Conservation (phyloP, 2,113 vertebrate genomes). For the Chamaea fasciata region DNA sequence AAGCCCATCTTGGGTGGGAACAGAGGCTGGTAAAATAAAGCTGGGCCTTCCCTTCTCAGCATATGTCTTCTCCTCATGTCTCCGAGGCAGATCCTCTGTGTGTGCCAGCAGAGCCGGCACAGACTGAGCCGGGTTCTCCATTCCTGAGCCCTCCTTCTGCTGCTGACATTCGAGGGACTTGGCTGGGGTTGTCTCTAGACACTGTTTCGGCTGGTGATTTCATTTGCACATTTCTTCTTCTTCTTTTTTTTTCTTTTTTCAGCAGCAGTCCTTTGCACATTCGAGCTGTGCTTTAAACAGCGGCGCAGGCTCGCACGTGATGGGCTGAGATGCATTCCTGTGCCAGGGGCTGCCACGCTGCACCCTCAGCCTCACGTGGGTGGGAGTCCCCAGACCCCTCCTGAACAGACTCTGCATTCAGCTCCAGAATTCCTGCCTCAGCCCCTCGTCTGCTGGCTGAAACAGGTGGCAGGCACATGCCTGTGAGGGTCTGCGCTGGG, state of each 20-base stretch:
- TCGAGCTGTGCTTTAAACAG: background rate
- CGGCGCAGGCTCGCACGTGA: background rate
- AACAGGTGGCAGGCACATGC: conserved; percentile 52
- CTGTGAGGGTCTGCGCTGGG: background rate
- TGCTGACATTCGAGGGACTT: conserved; percentile 30
- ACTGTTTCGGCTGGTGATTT: conserved; percentile 6
- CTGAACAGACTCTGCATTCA: conserved; percentile 30
- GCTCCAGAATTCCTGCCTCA: conserved; percentile 15
- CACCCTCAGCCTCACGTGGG: background rate
- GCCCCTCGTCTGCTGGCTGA: background rate
- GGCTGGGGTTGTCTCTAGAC: conserved; percentile 22
- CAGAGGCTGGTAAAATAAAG: conserved; percentile 55
- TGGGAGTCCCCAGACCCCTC: background rate
- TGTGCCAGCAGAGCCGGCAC: conserved; percentile 30
- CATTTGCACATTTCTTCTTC: background rate
- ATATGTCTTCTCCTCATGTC: conserved; percentile 45
- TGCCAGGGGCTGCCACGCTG: background rate
- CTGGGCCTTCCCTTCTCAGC: conserved; percentile 35
- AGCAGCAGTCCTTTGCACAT: background rate
- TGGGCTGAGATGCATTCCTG: background rate
- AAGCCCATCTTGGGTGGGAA: conserved; percentile 44
- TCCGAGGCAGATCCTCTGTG: background rate
- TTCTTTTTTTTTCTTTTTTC: too few species aligned
- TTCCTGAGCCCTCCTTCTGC: conserved; percentile 13
- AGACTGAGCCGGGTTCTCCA: background rate